phyloP scores from a whole-genome alignment of 2,113 vertebrate genomes.

The Neogobius melanostomus region DNA sequence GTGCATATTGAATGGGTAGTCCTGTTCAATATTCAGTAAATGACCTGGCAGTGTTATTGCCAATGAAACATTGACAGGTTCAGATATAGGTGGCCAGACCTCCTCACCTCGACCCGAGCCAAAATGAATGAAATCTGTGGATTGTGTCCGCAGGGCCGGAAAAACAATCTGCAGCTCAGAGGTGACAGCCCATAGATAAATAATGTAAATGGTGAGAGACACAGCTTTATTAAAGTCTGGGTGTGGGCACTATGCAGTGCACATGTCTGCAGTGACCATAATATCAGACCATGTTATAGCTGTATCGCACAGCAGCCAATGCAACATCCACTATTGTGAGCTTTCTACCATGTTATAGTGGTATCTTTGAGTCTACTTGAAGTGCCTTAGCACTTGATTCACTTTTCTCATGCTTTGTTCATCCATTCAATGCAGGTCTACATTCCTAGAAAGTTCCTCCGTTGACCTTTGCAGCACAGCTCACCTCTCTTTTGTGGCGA shows the following conservation, averaged over 20 bases:
- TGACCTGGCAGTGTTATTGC: slow-evolving; percentile 30
- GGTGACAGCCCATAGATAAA: slow-evolving; percentile 70
- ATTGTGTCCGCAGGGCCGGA: slow-evolving; percentile 56
- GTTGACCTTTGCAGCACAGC: too few relatives aligned
- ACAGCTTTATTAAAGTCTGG: slow-evolving; percentile 67
- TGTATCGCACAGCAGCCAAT: not conserved
- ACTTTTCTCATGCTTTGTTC: too few relatives aligned
- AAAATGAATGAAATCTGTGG: slow-evolving; percentile 65
- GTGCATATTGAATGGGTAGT: not conserved
- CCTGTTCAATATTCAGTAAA: slow-evolving; percentile 24
- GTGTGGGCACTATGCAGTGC: slow-evolving; percentile 53
- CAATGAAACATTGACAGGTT: slow-evolving; percentile 64
- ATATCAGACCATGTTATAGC: not conserved
- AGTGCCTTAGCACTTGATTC: too few relatives aligned
- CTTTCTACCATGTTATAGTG: too few relatives aligned
- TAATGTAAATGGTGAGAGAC: slow-evolving; percentile 73
- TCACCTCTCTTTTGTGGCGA: too few relatives aligned
- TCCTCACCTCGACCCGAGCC: slow-evolving; percentile 61
- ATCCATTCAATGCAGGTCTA: too few relatives aligned
- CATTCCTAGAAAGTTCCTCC: too few relatives aligned
- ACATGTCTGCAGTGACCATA: slow-evolving; percentile 31
- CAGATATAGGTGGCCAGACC: slow-evolving; percentile 56
- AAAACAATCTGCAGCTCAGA: slow-evolving; percentile 72
- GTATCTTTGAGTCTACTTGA: too few relatives aligned
- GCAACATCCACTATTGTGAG: not conserved